These are phyloP conservation scores for Diplolepis rosae DNA, from an alignment of 2,888 invertebrate species.

Conservation along the genomic window DNA sequence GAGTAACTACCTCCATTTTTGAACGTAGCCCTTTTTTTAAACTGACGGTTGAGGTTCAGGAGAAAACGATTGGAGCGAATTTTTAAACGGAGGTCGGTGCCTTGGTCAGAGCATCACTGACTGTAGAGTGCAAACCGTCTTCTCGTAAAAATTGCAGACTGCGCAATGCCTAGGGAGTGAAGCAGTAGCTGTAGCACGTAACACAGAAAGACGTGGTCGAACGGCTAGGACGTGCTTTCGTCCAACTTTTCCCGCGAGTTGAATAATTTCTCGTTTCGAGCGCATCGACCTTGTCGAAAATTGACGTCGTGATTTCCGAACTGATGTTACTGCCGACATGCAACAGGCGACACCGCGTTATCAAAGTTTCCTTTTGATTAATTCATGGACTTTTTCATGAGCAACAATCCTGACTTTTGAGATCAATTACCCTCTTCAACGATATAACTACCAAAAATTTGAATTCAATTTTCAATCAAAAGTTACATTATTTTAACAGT, in stretches of 20 bases:
- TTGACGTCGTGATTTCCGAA: slow-evolving; percentile 27
- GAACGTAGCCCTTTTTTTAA: no score
- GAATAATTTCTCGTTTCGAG: slow-evolving; percentile 24
- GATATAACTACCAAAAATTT: no score
- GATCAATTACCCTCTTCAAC: neutral
- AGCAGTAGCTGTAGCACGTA: slow-evolving; percentile 49
- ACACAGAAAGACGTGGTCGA: slow-evolving; percentile 32
- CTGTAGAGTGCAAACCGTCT: slow-evolving; percentile 43
- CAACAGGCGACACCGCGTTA: slow-evolving; percentile 69
- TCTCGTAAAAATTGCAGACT: slow-evolving; percentile 42
- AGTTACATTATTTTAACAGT: no score
- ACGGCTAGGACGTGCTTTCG: slow-evolving; percentile 22
- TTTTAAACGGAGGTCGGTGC: neutral
- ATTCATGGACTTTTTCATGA: slow-evolving; percentile 55
- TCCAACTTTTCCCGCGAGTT: slow-evolving; percentile 22
- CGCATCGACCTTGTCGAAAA: slow-evolving; percentile 31
- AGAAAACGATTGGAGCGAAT: neutral
- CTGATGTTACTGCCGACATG: slow-evolving; percentile 53
- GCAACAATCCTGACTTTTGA: slow-evolving; percentile 9
- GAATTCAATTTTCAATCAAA: no score
- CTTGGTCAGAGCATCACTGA: slow-evolving; percentile 39
- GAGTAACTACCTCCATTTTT: no score
- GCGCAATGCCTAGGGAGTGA: slow-evolving; percentile 38
- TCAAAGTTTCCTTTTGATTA: slow-evolving; percentile 67
- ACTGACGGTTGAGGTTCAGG: neutral